phyloP scores from a whole-genome alignment of 2,888 invertebrate genomes.

The Polia nebulosa region DNA sequence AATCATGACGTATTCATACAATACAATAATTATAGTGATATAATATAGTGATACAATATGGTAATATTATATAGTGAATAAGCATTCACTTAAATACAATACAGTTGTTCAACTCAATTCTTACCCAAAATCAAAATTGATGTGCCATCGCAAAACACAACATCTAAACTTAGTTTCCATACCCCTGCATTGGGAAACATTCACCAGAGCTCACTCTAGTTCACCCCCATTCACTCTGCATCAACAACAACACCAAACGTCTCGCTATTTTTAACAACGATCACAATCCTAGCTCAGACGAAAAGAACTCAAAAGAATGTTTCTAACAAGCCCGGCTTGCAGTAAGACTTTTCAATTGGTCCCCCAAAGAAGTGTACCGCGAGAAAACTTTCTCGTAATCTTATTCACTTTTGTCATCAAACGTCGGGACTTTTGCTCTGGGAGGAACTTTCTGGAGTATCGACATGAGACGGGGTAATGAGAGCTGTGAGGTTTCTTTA shows the following conservation, averaged over 20 bases:
- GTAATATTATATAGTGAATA: too few species aligned
- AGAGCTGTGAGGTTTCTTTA: slow-evolving; percentile 32
- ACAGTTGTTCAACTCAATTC: background rate
- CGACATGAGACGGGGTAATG: slow-evolving; percentile 60
- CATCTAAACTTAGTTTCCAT: background rate
- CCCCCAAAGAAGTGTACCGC: slow-evolving; percentile 48
- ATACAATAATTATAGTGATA: too few species aligned
- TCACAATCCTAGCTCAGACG: slow-evolving; percentile 26
- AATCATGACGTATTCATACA: too few species aligned
- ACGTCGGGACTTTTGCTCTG: slow-evolving; percentile 61
- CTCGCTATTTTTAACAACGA: slow-evolving; percentile 27
- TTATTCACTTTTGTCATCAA: slow-evolving; percentile 66
- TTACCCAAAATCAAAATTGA: background rate
- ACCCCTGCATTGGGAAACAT: background rate
- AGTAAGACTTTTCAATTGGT: slow-evolving; percentile 63
- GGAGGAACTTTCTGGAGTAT: slow-evolving; percentile 51
- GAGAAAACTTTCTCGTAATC: slow-evolving; percentile 59
- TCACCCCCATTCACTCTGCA: slow-evolving; percentile 14
- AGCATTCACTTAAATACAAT: too few species aligned
- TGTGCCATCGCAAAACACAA: background rate
- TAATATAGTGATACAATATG: too few species aligned
- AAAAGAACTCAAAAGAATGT: slow-evolving; percentile 46
- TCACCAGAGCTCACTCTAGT: background rate
- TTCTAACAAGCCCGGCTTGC: slow-evolving; percentile 61
- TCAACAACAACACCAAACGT: slow-evolving; percentile 16